A percentile compares a stretch with the other conserved stretches of the same genome.
Conservation (phyloP, 1,140 invertebrate species). For the Scaptomyza montana region DNA sequence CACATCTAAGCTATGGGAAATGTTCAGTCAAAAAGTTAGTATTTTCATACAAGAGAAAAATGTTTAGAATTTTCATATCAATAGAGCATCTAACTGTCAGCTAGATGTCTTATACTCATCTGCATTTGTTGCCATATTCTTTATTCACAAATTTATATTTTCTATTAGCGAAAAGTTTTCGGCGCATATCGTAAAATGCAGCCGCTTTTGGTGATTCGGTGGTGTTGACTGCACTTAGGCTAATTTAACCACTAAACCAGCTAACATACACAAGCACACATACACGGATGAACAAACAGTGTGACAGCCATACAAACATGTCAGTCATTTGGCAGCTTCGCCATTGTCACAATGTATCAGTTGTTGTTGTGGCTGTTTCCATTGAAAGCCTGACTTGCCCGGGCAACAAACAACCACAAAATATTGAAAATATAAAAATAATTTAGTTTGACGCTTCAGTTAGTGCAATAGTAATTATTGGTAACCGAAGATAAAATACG, state of each 20-base stretch:
- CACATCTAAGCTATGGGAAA: too few relatives aligned
- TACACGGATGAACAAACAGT: slow-evolving; percentile 24
- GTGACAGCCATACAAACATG: slow-evolving; percentile 38
- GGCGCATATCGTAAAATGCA: slow-evolving; percentile 56
- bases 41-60: too few relatives aligned
- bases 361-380: slow-evolving; percentile 25
- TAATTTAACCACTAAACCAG: slow-evolving; percentile 74
- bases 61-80: too few relatives aligned
- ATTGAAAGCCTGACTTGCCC: slow-evolving; percentile 61
- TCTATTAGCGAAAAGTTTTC: slow-evolving; percentile 60
- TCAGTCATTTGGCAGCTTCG: slow-evolving; percentile 66
- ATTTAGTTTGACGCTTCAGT: slow-evolving; percentile 54
- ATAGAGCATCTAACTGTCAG: background rate
- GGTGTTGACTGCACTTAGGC: slow-evolving; percentile 71
- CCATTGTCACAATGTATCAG: slow-evolving; percentile 63
- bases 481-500: background rate
- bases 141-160: slow-evolving; percentile 56
- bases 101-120: background rate
- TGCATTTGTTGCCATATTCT: background rate
- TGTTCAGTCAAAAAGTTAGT: too few relatives aligned
- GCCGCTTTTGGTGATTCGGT: slow-evolving; percentile 34
- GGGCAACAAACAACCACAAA: slow-evolving; percentile 59
- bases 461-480: background rate
- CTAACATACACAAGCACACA: background rate
- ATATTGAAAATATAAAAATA: slow-evolving; percentile 66